Conservation (phyloP, 2,113 vertebrate genomes). For the Procapra przewalskii region DNA sequence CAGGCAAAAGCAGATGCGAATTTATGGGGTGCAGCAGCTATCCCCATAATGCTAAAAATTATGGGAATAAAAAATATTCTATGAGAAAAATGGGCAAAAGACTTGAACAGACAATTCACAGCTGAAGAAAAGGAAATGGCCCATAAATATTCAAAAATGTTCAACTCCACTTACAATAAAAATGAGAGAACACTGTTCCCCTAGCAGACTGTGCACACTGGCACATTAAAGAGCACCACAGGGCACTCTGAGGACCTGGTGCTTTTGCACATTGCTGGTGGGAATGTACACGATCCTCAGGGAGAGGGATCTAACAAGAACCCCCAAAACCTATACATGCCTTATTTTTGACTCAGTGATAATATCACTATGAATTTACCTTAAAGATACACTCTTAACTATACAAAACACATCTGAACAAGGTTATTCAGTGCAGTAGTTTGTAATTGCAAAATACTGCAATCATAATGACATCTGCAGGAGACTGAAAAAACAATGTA, state of each 20-base stretch:
- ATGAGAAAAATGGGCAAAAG: not conserved
- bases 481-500: not conserved
- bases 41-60: not conserved
- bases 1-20: not conserved
- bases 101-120: not conserved
- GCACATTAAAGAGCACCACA: not conserved
- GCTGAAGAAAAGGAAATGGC: not conserved
- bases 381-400: not conserved
- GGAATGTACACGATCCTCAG: fast-evolving
- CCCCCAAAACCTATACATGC: too few relatives aligned
- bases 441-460: not conserved
- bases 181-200: not conserved
- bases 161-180: not conserved
- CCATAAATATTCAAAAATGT: not conserved
- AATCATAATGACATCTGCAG: too few relatives aligned
- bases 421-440: too few relatives aligned
- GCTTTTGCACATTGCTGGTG: not conserved
- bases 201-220: not conserved
- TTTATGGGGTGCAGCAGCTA: not conserved
- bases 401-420: not conserved
- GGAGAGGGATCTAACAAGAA: not conserved
- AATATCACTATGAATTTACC: not conserved
- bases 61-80: not conserved
- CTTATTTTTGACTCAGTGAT: not conserved
- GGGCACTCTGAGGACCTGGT: not conserved